These are phyloP conservation scores for Graphium colonna DNA, from an alignment of 2,888 invertebrate genomes.

Conservation along the genomic window DNA sequence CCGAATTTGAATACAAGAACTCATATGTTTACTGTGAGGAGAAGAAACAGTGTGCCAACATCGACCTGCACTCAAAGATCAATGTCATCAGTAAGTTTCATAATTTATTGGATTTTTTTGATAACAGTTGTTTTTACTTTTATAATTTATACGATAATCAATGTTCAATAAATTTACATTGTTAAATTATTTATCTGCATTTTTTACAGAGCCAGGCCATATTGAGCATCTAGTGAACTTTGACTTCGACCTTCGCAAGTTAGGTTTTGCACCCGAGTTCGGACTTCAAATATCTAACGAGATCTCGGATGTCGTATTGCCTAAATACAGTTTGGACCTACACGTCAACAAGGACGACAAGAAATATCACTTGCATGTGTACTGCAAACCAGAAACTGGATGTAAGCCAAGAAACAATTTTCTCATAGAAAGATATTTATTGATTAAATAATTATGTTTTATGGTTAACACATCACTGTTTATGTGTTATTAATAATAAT, in stretches of 20 bases:
- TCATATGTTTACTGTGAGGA: constrained; percentile 88
- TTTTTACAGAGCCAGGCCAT: constrained; percentile 64
- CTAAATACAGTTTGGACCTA: constrained; percentile 85
- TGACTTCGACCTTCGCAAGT: constrained; percentile 85
- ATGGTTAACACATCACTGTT: too few relatives aligned
- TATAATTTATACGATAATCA: too few relatives aligned
- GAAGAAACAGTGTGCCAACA: constrained; percentile 88
- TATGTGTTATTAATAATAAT: too few relatives aligned
- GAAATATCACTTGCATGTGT: constrained; percentile 85
- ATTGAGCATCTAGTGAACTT: constrained; percentile 83
- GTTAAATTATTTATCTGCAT: not conserved
- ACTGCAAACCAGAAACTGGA: constrained; percentile 82
- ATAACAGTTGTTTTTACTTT: not conserved
- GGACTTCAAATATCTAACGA: constrained; percentile 84
- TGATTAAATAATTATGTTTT: too few relatives aligned
- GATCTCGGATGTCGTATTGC: constrained; percentile 76
- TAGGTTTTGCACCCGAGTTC: constrained; percentile 87
- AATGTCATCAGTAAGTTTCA: constrained; percentile 59
- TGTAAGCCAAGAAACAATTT: constrained; percentile 73
- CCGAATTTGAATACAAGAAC: constrained; percentile 86
- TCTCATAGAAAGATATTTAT: too few relatives aligned
- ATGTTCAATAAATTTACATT: too few relatives aligned
- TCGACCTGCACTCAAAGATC: constrained; percentile 83
- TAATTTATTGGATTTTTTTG: not conserved
- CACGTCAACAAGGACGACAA: constrained; percentile 85